These are phyloP conservation scores for Fragum sueziense DNA, from an alignment of 2,888 invertebrate species.

Conservation along the genomic window DNA sequence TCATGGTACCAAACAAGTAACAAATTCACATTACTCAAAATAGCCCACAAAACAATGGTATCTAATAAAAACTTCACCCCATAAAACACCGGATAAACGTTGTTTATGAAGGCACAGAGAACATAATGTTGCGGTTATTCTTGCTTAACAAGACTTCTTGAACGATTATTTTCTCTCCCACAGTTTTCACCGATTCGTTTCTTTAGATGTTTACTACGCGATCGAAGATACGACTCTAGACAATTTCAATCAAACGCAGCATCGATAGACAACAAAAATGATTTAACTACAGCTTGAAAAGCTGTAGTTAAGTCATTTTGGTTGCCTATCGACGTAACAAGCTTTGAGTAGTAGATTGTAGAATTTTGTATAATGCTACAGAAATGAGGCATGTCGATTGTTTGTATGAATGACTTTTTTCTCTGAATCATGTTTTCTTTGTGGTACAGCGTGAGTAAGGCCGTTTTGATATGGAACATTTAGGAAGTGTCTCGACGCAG, in stretches of 20 bases:
- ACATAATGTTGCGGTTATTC: neutral
- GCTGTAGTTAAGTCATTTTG: too few species aligned
- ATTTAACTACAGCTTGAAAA: too few species aligned
- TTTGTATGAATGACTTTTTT: slow-evolving; percentile 6
- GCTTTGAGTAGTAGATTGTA: slow-evolving; percentile 3
- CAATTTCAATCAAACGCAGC: slow-evolving; percentile 6
- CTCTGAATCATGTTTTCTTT: slow-evolving; percentile 2
- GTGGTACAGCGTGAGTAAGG: neutral
- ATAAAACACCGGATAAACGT: neutral
- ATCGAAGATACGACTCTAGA: neutral
- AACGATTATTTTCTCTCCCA: slow-evolving; percentile 5
- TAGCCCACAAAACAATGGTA: neutral
- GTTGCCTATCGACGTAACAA: too few species aligned
- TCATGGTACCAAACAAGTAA: neutral
- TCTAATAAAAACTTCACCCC: neutral
- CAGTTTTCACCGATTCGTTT: neutral
- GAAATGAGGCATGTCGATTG: slow-evolving; percentile 9
- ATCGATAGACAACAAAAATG: too few species aligned
- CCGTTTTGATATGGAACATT: slow-evolving; percentile 4
- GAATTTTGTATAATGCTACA: slow-evolving; percentile 1
- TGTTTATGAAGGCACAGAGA: neutral
- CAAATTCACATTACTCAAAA: neutral
- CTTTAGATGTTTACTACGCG: neutral
- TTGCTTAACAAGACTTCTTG: neutral
- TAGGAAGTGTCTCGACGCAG: neutral